Base-by-base conservation (phyloP, 2,113 vertebrate species). In the Nannospalax galili region DNA sequence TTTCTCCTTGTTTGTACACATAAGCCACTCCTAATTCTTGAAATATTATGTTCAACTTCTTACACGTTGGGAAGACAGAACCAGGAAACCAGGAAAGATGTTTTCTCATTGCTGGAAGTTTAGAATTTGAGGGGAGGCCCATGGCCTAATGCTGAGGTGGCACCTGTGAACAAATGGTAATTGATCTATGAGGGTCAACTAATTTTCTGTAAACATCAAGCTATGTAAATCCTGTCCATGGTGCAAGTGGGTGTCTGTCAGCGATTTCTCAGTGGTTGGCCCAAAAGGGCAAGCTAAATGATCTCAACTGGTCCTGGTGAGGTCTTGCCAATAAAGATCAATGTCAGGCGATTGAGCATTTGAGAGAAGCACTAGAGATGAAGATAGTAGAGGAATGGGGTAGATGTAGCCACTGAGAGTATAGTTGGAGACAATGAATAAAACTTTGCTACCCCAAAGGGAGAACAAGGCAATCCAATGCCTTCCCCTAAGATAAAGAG, bases 1-100 rank as follows among this genome's bases (percentile, higher is more conserved):
- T 69, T 81, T 90, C 84, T 87, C 45, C 91, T 96, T 78, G 52
- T 92, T 84, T 95, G 72, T 92, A 22, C 88, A 16, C 26, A 74
- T 28, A 42, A 84, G 19, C 92, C 73, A 88, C 37, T 35, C n/a
- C 67, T 5, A 56, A 84, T 84, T 90, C 32, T 95, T 94, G 40
- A 84, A 40, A 19, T 84, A 22, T 60, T 72, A 0, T 92, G 20
- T 64, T 95, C 35, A 64, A 64, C 40, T 42, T 84, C 20, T 84
- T 75, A 45, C 82, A 78, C 17, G 7, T 48, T 35, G n/a, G n/a
- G 40, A 92, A 19, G 20, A 32, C 56, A 4, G 56, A 85, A 69
- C 4, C 17, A 94, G 42, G 78, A 80, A 56, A 77, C 7, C 19
- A n/a, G 19, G 30, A 62, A 88, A 8, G 12, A 5, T 16, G 62